Evolutionary conservation across 2,113 vertebrate species (phyloP).

Genomic region (Sinocyclocheilus maitianheensis): DNA sequence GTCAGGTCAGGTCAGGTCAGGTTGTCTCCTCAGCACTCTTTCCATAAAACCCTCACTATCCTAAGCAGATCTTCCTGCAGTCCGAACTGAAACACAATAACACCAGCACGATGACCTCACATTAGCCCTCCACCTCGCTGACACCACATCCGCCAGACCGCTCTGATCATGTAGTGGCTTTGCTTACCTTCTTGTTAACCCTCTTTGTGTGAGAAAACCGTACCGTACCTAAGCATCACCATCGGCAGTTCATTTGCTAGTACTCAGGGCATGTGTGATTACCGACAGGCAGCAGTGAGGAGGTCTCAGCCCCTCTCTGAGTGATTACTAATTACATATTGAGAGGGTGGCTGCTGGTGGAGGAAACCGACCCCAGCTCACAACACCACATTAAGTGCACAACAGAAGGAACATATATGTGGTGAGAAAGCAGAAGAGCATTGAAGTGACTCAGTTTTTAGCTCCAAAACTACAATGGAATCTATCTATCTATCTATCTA

Average conservation of each 20-base stretch:
- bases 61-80: slow-evolving; percentile 37
- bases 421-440: neutral
- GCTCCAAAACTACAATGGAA: too few relatives aligned
- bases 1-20: neutral
- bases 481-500: neutral
- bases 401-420: neutral
- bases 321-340: slow-evolving; percentile 58
- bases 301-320: slow-evolving; percentile 48
- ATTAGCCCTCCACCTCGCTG: slow-evolving; percentile 21
- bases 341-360: neutral
- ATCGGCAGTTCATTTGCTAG: slow-evolving; percentile 55
- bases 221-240: slow-evolving; percentile 68
- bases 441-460: too few relatives aligned
- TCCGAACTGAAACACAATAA: slow-evolving; percentile 38
- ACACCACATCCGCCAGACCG: slow-evolving; percentile 30
- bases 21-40: slow-evolving; percentile 7
- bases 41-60: slow-evolving; percentile 37
- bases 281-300: slow-evolving; percentile 39
- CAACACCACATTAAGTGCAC: neutral
- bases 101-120: slow-evolving; percentile 28
- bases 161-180: slow-evolving; percentile 41
- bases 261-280: slow-evolving; percentile 50
- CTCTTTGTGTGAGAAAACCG: slow-evolving; percentile 69
- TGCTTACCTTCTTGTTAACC: slow-evolving; percentile 73
- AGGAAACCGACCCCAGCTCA: slow-evolving; percentile 7